phyloP scores from a whole-genome alignment of 2,113 vertebrate species.

The Casuarius casuarius region DNA sequence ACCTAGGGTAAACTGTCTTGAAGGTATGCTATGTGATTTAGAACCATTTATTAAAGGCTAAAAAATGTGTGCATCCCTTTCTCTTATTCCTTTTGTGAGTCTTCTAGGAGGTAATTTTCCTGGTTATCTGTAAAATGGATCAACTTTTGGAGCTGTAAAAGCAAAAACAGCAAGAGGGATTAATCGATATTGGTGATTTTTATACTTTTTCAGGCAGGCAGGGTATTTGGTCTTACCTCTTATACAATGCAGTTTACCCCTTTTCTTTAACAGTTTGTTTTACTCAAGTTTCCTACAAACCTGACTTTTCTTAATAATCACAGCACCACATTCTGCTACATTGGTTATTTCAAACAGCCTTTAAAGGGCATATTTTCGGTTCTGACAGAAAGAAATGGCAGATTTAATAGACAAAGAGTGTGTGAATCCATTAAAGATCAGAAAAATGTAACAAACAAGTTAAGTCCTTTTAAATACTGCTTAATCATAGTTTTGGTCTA shows the following conservation, averaged over 20 bases:
- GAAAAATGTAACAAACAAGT: background rate
- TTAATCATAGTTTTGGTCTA: background rate
- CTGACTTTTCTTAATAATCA: background rate
- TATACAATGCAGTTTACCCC: background rate
- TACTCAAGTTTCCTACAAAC: background rate
- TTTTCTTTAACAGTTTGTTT: background rate
- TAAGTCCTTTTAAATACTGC: background rate
- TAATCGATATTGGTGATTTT: background rate
- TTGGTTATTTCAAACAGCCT: background rate
- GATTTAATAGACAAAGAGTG: background rate
- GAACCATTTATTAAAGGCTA: background rate
- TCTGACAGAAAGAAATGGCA: background rate
- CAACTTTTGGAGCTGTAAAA: background rate
- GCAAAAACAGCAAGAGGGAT: background rate
- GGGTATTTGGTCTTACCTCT: background rate
- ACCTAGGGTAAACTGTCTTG: background rate
- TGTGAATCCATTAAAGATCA: background rate
- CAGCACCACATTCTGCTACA: background rate
- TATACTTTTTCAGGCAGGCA: background rate
- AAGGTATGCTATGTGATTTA: background rate
- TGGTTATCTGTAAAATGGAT: background rate
- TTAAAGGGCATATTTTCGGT: background rate
- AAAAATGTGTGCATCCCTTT: background rate
- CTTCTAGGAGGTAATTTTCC: background rate
- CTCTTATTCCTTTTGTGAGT: background rate